Evolutionary conservation across 53 echinoderm and acorn worm species (phyloP).

Genomic region (Hippasteria phrygiana): DNA sequence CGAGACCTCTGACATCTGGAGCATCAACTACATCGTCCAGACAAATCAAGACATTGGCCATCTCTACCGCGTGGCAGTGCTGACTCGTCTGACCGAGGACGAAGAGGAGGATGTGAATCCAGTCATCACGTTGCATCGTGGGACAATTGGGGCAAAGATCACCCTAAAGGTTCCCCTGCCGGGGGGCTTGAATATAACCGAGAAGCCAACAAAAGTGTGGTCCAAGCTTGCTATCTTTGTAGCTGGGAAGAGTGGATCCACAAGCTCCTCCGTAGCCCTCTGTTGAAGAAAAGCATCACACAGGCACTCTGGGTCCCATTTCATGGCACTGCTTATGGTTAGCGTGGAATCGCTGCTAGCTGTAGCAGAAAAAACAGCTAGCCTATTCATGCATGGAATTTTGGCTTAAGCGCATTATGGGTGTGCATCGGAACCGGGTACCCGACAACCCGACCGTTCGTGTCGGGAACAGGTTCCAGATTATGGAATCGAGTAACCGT

Average conservation of each 20-base stretch:
- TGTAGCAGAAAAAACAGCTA: no score
- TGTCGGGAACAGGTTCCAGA: no score
- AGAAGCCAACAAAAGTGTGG: slow-evolving; percentile 53
- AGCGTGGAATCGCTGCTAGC: no score
- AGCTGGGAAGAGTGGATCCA: background rate
- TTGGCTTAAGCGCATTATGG: no score
- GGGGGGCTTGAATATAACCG: background rate
- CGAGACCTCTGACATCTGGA: background rate
- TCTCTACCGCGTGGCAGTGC: slow-evolving; percentile 17
- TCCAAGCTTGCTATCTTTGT: slow-evolving; percentile 17
- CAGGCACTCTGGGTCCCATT: no score
- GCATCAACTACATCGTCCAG: slow-evolving; percentile 25
- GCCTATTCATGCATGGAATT: no score
- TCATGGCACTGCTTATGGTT: no score
- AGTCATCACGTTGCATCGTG: slow-evolving; percentile 15
- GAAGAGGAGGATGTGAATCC: background rate
- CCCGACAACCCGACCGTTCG: no score
- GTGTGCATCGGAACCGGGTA: no score
- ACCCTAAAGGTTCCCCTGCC: slow-evolving; percentile 23
- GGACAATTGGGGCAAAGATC: slow-evolving; percentile 9
- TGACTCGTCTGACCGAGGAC: slow-evolving; percentile 42
- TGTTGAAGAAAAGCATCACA: no score
- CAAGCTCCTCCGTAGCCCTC: no score
- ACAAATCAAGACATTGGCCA: slow-evolving; percentile 22
- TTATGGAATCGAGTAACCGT: no score